Evolutionary conservation across 2,797 vertebrate genomes (phyloP).

Genomic region (Remorina albescens): DNA sequence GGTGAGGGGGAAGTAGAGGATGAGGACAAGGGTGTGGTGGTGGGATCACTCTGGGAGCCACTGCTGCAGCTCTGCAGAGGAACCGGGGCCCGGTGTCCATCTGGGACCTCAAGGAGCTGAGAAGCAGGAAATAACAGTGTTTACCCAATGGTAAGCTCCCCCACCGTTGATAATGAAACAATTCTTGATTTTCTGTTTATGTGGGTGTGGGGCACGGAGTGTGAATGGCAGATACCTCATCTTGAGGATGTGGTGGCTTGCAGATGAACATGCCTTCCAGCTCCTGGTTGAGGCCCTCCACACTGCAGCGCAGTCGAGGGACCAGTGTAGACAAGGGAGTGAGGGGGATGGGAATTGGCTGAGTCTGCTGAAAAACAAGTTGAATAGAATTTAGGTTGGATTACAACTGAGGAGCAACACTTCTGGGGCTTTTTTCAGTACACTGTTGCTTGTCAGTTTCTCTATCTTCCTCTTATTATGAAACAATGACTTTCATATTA

Average conservation of each 20-base stretch:
- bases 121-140: neutral
- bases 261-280: constrained; percentile 92
- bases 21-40: constrained; percentile 70
- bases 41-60: constrained; percentile 78
- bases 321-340: constrained; percentile 80
- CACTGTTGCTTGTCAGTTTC: too few species aligned
- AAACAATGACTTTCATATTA: neutral
- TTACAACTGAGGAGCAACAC: neutral
- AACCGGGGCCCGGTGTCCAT: constrained; percentile 90
- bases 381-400: constrained; percentile 14
- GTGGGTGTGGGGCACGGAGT: neutral
- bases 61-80: constrained; percentile 85
- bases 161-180: too few species aligned
- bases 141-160: neutral
- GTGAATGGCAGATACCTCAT: constrained; percentile 80
- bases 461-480: neutral
- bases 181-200: neutral
- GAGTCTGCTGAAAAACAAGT: constrained; percentile 69
- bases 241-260: constrained; percentile 85
- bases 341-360: constrained; percentile 75
- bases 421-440: neutral
- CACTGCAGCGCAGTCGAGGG: constrained; percentile 88
- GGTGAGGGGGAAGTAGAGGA: constrained; percentile 65
- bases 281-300: constrained; percentile 92
- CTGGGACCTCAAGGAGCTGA: constrained; percentile 91